Evolutionary conservation across 2,797 vertebrate genomes (phyloP).

Genomic region (Tragopan temminckii): DNA sequence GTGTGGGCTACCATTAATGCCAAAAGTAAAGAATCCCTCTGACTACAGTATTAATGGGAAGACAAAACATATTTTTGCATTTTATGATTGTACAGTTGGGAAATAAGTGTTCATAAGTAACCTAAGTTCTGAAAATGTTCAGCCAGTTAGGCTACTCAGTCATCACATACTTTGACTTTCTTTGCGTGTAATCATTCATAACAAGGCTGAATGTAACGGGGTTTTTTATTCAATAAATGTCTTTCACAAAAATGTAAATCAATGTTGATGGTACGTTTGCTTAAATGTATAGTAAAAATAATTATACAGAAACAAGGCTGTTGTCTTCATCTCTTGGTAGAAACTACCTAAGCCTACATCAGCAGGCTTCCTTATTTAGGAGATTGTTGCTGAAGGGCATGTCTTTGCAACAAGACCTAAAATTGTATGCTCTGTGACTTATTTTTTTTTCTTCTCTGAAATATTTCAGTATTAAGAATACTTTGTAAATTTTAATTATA

Average conservation of each 20-base stretch:
- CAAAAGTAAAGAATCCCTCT: slow-evolving; percentile 11
- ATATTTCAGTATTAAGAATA: neutral
- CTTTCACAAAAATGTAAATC: slow-evolving; percentile 71
- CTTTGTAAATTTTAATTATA: neutral
- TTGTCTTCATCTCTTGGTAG: slow-evolving; percentile 21
- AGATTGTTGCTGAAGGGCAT: neutral
- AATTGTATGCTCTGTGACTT: neutral
- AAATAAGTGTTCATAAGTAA: slow-evolving; percentile 48
- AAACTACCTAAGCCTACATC: neutral
- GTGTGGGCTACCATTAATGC: slow-evolving; percentile 18
- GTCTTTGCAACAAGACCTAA: neutral
- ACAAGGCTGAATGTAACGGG: slow-evolving; percentile 65
- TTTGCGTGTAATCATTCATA: slow-evolving; percentile 64
- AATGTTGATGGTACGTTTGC: slow-evolving; percentile 51
- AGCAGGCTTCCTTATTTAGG: neutral
- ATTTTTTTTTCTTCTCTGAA: neutral
- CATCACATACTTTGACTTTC: slow-evolving; percentile 34
- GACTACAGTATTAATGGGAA: slow-evolving; percentile 68
- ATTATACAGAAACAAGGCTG: neutral
- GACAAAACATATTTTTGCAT: slow-evolving; percentile 54
- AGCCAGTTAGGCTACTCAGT: slow-evolving; percentile 53
- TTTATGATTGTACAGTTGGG: slow-evolving; percentile 66
- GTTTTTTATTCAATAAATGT: slow-evolving; percentile 74
- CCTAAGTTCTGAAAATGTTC: slow-evolving; percentile 57
- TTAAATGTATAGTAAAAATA: slow-evolving; percentile 51